Percentiles rank a stretch among this genome's conserved stretches.
Conservation (phyloP, 30 jellyfish, hydroid and myxozoan species). For the Aurelia coerulea region DNA sequence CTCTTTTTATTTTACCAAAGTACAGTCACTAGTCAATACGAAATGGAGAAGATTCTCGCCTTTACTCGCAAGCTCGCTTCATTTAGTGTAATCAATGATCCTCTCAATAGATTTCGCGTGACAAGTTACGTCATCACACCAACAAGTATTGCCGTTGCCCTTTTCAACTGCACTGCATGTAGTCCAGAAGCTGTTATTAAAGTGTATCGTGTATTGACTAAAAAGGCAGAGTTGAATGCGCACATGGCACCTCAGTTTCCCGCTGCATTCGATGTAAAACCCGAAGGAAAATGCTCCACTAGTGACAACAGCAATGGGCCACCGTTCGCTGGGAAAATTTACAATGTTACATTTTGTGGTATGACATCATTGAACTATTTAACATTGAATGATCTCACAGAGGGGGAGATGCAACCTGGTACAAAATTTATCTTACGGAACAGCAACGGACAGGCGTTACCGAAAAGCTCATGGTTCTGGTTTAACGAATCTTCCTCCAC, state of each 20-base stretch:
- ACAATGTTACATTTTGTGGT: conserved; percentile 46
- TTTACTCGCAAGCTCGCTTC: conserved; percentile 42
- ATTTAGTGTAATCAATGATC: conserved; percentile 23
- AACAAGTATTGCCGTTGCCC: neutral
- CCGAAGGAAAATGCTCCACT: conserved; percentile 19
- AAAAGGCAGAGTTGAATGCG: conserved; percentile 1
- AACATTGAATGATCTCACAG: neutral
- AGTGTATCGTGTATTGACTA: neutral
- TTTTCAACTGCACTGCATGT: conserved; percentile 37
- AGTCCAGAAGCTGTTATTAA: conserved; percentile 2
- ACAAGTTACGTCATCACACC: neutral
- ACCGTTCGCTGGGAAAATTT: conserved; percentile 6
- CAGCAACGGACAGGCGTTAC: conserved; percentile 22
- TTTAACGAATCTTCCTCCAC: conserved; percentile 30
- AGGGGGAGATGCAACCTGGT: neutral
- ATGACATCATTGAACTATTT: conserved; percentile 8
- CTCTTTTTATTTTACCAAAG: conserved; percentile 4
- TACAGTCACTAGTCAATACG: conserved; percentile 2
- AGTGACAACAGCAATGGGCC: neutral
- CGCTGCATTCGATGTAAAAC: neutral
- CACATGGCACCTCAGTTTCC: conserved; percentile 56
- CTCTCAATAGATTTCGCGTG: conserved; percentile 30
- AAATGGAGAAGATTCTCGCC: conserved; percentile 23
- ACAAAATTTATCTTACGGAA: conserved; percentile 15
- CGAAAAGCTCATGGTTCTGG: conserved; percentile 84